Percentiles rank a stretch among this genome's conserved stretches.
These are phyloP conservation scores for Cyprinella venusta DNA, from an alignment of 2,797 vertebrate genomes.

Conservation along the genomic window DNA sequence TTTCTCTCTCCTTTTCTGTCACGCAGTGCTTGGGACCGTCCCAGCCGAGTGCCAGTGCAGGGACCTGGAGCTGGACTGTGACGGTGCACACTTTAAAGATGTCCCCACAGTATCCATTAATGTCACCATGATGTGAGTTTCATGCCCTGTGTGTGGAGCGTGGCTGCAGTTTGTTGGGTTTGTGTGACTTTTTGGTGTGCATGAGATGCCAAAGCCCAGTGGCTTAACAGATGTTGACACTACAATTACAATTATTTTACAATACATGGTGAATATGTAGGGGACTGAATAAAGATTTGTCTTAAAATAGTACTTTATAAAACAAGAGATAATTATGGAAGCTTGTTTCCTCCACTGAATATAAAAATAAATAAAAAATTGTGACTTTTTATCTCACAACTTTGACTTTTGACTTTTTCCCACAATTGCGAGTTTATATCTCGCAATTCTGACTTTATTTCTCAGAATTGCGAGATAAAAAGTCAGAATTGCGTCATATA, in stretches of 20 bases:
- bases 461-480: too few species aligned
- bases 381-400: too few species aligned
- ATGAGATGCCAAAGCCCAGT: neutral
- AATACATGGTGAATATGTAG: neutral
- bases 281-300: neutral
- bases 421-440: too few species aligned
- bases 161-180: neutral
- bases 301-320: neutral
- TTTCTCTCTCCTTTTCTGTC: conserved; percentile 36
- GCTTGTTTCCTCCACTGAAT: too few species aligned
- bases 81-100: conserved; percentile 79
- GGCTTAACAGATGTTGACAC: neutral
- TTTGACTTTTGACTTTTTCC: too few species aligned
- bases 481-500: too few species aligned
- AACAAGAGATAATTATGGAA: neutral
- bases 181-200: neutral
- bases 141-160: neutral
- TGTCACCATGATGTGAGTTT: conserved; percentile 91
- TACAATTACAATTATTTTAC: neutral
- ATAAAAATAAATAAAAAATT: too few species aligned
- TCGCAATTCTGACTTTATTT: too few species aligned
- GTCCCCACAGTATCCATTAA: conserved; percentile 87
- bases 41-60: conserved; percentile 85
- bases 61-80: conserved; percentile 88
- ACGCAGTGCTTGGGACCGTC: conserved; percentile 82